phyloP scores from a whole-genome alignment of 2,113 vertebrate genomes.

The Antennarius striatus region DNA sequence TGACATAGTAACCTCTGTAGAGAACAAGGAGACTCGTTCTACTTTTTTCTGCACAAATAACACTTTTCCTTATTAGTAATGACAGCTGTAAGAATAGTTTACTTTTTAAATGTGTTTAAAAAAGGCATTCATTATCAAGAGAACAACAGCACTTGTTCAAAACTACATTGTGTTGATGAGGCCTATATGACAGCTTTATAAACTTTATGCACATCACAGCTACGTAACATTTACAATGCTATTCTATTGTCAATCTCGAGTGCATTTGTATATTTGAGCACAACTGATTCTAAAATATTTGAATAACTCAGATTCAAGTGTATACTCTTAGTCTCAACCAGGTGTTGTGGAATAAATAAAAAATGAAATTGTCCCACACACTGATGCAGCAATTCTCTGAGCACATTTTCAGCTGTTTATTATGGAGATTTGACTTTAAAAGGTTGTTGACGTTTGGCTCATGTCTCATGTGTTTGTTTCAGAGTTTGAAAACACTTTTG shows the following conservation, averaged over 20 bases:
- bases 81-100: too few species aligned
- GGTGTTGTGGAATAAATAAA: background rate
- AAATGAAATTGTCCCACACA: background rate
- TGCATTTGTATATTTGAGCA: too few species aligned
- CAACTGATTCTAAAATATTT: background rate
- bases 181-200: too few species aligned
- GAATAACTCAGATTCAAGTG: background rate
- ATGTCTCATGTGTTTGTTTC: background rate
- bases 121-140: background rate
- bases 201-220: too few species aligned
- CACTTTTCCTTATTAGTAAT: too few species aligned
- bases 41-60: too few species aligned
- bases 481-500: background rate
- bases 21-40: background rate
- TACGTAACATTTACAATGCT: too few species aligned
- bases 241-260: too few species aligned
- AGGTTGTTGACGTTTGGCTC: background rate
- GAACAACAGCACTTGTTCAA: too few species aligned
- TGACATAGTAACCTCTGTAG: constrained; percentile 28
- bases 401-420: background rate
- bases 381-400: background rate
- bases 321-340: background rate
- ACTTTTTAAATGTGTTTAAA: background rate
- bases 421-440: background rate
- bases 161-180: too few species aligned